phyloP scores from a whole-genome alignment of 2,797 vertebrate species.

The Centropyge bicolor region DNA sequence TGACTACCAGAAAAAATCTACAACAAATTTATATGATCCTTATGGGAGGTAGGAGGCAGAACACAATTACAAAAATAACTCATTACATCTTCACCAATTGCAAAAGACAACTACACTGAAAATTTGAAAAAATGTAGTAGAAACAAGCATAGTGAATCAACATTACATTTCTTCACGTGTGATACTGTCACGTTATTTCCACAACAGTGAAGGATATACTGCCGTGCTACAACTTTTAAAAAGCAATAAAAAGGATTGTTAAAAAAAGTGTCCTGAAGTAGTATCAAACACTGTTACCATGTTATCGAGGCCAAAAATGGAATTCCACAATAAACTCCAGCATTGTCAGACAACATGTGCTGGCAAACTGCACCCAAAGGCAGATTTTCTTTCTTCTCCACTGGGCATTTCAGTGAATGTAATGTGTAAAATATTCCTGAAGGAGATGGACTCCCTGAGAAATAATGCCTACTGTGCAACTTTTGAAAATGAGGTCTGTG shows the following conservation, averaged over 20 bases:
- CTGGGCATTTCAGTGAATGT: background rate
- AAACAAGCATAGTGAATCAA: background rate
- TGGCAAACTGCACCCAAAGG: background rate
- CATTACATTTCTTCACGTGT: too few relatives aligned
- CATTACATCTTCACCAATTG: background rate
- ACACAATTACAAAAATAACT: background rate
- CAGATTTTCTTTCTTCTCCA: background rate
- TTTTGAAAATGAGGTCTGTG: conserved; percentile 6
- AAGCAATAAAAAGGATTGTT: background rate
- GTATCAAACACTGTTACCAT: background rate
- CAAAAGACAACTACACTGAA: background rate
- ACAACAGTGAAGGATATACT: background rate
- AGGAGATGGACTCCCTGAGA: background rate
- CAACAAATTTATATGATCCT: background rate
- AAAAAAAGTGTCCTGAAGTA: background rate
- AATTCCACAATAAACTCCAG: background rate
- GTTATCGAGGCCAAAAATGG: background rate
- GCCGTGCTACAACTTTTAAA: background rate
- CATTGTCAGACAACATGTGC: background rate
- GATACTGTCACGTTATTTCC: background rate
- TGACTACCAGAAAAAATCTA: background rate
- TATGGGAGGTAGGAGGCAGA: background rate
- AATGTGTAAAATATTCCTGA: background rate
- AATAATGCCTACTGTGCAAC: background rate
- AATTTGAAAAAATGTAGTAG: background rate